Base-by-base conservation (phyloP, 2,888 invertebrate species). In the Campopleginae sp. region DNA sequence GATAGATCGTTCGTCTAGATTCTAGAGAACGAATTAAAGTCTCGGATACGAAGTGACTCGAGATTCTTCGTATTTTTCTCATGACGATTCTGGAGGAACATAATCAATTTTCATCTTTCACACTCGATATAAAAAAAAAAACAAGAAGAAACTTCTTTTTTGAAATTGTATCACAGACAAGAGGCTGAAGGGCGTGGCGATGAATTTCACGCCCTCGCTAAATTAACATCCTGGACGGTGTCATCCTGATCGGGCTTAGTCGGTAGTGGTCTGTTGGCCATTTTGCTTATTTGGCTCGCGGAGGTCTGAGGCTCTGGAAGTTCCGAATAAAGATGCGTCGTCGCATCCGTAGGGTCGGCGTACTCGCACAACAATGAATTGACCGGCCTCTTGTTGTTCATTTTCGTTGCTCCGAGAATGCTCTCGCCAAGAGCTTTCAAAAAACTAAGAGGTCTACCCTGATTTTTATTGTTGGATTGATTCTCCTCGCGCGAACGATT, bases 191-290 rank as follows among this genome's bases (percentile, higher is more conserved):
- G 87, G 10, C 12, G 46, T 74, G 75, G 79, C 87, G 72, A 87
- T 88, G 61, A 63, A 17, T 42, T 80, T 88, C 87, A 92, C 87
- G 89, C 87, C 86, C 88, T 88, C 89, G 91, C 84, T 89, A 83
- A 58, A 78, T 86, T 86, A 51, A 82, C 81, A 72, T 86, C 84
- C 42, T 72, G 71, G 70, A 86, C 83, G 51, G 83, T 89, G 88
- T 88, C 87, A 83, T 91, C 92, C 86, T 92, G 94, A 78, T 95
- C 93, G 23, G 96, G 96, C 91, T 96, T 96, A 86, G 95, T 95
- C 0, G 96, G 96, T 51, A 96, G 93, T n/a, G 96, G 96, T 87
- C 96, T 94, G 89, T 96, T 95, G 42, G 96, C 94, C 96, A 96
- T 96, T 89, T 95, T 95, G 38, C 92, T 94, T 2, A 94, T 94